Percentiles rank a stretch among this genome's conserved stretches.
Conservation (phyloP, 2,113 vertebrate genomes). For the Anarhynchus alexandrinus region DNA sequence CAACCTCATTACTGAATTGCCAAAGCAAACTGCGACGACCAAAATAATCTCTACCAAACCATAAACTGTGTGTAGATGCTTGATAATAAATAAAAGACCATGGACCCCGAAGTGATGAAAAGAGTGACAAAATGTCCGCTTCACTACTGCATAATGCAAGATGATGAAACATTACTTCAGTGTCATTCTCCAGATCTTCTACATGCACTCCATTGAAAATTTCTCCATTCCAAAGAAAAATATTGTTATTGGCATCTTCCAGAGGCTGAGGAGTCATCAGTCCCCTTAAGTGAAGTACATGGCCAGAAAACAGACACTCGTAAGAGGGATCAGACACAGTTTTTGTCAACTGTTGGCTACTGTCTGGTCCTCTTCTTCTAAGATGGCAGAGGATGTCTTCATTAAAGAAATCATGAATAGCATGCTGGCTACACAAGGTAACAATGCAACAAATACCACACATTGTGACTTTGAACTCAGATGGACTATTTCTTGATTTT, state of each 20-base stretch:
- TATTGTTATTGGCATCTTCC: conserved; percentile 76
- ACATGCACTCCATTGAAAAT: conserved; percentile 83
- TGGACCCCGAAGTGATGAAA: conserved; percentile 83
- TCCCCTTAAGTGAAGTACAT: conserved; percentile 91
- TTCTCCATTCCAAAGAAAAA: conserved; percentile 95
- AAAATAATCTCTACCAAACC: conserved; percentile 96
- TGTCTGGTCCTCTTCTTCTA: conserved; percentile 81
- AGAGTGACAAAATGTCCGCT: conserved; percentile 76
- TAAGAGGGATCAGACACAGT: conserved; percentile 39
- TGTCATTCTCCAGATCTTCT: conserved; percentile 82
- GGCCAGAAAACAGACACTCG: conserved; percentile 87
- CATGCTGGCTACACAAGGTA: conserved; percentile 57
- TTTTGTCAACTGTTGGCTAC: conserved; percentile 71
- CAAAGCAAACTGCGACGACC: conserved; percentile 93
- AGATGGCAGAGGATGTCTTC: conserved; percentile 68
- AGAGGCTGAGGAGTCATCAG: conserved; percentile 83
- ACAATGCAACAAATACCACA: conserved; percentile 91
- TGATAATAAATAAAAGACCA: conserved; percentile 94
- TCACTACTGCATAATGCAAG: conserved; percentile 74
- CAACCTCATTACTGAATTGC: conserved; percentile 66
- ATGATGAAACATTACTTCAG: conserved; percentile 73
- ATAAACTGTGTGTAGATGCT: conserved; percentile 78
- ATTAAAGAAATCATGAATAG: not conserved
- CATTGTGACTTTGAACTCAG: conserved; percentile 70
- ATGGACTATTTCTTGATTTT: conserved; percentile 59